Evolutionary conservation across 2,797 vertebrate genomes (phyloP), one percentile per base, ranked within the genome.

Genomic region (Smutsia gigantea): DNA sequence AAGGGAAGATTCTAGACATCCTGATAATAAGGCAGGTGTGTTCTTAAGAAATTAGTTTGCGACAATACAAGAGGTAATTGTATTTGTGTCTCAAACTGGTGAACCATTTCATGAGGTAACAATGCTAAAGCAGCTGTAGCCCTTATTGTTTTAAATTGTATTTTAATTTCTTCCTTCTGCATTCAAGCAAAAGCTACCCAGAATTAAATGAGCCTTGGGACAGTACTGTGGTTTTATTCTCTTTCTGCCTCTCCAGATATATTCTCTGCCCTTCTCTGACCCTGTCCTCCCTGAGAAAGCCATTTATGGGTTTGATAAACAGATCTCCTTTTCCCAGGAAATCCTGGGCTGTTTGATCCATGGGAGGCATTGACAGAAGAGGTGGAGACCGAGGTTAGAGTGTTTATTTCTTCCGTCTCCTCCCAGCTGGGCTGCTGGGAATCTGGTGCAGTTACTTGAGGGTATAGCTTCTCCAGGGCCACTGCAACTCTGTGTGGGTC

Each of bases 401-500:
- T 5, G 6, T 57, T 23, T 42, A 5, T 5, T 5, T 5, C 63
- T 34, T 7, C 10, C 6, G 7, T n/a, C 29, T 42, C n/a, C 57
- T 27, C 25, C 37, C 90, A 15, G 42, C 25, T 14, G 10, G 49
- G 15, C 49, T 59, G 18, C 34, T 23, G 18, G 17, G 5, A 18
- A 15, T 1, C 10, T 4, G 29, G 12, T 7, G 49, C 34, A 23
- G 39, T 23, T 39, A 3, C 29, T 23, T 7, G 2, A 0, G 8
- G 19, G 2, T 21, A 14, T 5, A 51, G 14, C 51, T n/a, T 17
- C 85, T 64, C 29, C 4, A 4, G 31, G 69, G 9, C 49, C 19
- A 31, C 9, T 23, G 4, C 2, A 21, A 46, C 49, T 55, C n/a
- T 37, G 8, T 0, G 19, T 12, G 3, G 18, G 23, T 34, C 49